phyloP scores from a whole-genome alignment of 2,888 invertebrate genomes.

The Elmis aenea region DNA sequence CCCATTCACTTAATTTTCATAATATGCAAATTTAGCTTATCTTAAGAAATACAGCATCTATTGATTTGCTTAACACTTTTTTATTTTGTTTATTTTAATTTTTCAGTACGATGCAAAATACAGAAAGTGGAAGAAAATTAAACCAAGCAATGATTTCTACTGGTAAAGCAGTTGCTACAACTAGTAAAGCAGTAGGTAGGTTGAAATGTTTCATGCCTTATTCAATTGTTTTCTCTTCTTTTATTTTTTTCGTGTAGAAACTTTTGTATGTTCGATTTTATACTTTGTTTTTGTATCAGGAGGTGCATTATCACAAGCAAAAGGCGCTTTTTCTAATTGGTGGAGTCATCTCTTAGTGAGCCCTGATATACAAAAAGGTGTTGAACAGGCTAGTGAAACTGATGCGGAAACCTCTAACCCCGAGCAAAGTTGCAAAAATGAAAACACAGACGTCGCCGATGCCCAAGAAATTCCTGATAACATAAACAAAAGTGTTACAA shows the following conservation, averaged over 20 bases:
- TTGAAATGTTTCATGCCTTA: too few species aligned
- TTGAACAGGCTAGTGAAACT: constrained; percentile 26
- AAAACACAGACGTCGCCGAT: constrained; percentile 16
- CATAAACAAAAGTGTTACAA: constrained; percentile 10
- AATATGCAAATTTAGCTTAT: too few species aligned
- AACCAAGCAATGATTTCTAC: constrained; percentile 91
- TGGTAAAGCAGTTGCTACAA: constrained; percentile 81
- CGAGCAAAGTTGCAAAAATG: constrained; percentile 9
- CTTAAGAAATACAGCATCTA: too few species aligned
- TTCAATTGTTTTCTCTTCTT: neutral
- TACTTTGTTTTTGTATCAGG: constrained; percentile 55
- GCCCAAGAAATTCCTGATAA: constrained; percentile 23
- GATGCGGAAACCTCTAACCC: constrained; percentile 4
- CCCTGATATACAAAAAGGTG: constrained; percentile 38
- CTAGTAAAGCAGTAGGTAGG: constrained; percentile 68
- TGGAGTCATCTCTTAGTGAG: constrained; percentile 68
- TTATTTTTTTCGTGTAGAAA: constrained; percentile 1
- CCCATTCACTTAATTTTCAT: too few species aligned
- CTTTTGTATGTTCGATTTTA: too few species aligned
- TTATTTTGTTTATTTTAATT: constrained; percentile 12
- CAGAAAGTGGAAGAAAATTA: constrained; percentile 87
- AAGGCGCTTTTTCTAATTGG: constrained; percentile 82
- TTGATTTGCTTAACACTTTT: neutral
- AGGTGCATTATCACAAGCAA: constrained; percentile 83
- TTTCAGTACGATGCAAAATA: constrained; percentile 86